Percentiles rank a stretch among this genome's conserved stretches.
Conservation (phyloP, 2,888 invertebrate species). For the Embidobia sp. region DNA sequence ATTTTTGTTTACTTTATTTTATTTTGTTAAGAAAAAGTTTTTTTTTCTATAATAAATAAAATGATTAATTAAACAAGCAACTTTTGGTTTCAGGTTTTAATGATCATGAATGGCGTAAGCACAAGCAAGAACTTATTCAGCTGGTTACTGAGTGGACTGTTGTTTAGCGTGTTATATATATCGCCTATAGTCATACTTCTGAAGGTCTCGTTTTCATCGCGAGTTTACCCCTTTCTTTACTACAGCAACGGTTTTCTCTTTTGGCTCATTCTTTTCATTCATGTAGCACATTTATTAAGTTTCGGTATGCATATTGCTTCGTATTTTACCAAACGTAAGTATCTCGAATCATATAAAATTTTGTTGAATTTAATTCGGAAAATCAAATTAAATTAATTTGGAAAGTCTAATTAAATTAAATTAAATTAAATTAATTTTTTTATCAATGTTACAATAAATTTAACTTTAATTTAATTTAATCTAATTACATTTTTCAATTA, state of each 20-base stretch:
- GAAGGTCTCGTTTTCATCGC: conserved; percentile 72
- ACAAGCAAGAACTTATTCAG: conserved; percentile 76
- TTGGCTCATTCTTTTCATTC: conserved; percentile 74
- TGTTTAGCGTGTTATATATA: conserved; percentile 74
- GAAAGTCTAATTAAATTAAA: no score
- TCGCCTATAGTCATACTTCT: conserved; percentile 74
- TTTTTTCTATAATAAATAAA: no score
- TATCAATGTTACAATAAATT: no score
- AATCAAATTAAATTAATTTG: no score
- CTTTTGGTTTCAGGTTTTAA: conserved; percentile 70
- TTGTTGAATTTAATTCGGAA: no score
- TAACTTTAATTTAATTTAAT: no score
- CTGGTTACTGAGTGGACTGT: conserved; percentile 75
- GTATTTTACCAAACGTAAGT: conserved; percentile 78
- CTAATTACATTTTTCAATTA: no score
- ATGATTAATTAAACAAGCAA: no score
- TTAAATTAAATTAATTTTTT: no score
- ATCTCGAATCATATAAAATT: no score
- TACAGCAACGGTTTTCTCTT: conserved; percentile 78
- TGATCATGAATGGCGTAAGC: conserved; percentile 79
- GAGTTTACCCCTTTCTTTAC: conserved; percentile 74
- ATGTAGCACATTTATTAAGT: conserved; percentile 74
- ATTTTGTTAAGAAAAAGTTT: no score
- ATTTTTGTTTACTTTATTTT: no score
- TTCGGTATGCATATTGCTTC: conserved; percentile 78